phyloP scores from a whole-genome alignment of 2,113 vertebrate genomes.

The Grus americana region DNA sequence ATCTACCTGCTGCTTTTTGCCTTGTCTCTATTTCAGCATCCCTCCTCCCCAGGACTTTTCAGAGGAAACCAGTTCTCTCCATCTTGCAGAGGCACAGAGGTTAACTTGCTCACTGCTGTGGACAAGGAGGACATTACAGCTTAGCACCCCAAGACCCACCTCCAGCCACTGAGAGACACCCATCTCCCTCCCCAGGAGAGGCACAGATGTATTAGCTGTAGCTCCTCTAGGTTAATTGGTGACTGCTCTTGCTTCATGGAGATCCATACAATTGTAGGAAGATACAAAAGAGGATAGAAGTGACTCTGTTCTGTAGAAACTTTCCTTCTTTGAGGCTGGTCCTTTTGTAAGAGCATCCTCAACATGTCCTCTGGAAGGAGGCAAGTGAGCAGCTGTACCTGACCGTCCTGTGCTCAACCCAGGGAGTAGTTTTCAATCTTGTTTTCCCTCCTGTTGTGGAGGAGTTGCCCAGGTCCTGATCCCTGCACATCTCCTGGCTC shows the following conservation, averaged over 20 bases:
- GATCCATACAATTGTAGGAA: background rate
- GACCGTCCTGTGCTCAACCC: background rate
- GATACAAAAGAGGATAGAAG: background rate
- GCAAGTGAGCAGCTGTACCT: background rate
- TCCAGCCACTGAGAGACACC: background rate
- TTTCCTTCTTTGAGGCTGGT: background rate
- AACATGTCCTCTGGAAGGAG: background rate
- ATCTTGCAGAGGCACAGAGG: background rate
- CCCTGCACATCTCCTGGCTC: background rate
- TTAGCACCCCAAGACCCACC: too few species aligned
- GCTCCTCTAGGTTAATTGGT: background rate
- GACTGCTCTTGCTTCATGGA: background rate
- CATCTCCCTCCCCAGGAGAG: background rate
- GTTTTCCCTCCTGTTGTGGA: background rate
- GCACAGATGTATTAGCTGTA: background rate
- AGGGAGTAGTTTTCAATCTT: accelerated
- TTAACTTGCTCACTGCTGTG: background rate
- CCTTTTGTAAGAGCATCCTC: background rate
- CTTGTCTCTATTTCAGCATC: background rate
- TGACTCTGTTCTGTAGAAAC: background rate
- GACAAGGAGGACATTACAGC: background rate
- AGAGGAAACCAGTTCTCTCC: background rate
- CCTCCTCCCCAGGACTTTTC: background rate
- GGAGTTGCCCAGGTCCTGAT: background rate
- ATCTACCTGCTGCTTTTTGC: background rate